Evolutionary conservation across 2,888 invertebrate genomes (phyloP), one percentile per base, ranked within the genome.

Genomic region (Matsumyia berberina): DNA sequence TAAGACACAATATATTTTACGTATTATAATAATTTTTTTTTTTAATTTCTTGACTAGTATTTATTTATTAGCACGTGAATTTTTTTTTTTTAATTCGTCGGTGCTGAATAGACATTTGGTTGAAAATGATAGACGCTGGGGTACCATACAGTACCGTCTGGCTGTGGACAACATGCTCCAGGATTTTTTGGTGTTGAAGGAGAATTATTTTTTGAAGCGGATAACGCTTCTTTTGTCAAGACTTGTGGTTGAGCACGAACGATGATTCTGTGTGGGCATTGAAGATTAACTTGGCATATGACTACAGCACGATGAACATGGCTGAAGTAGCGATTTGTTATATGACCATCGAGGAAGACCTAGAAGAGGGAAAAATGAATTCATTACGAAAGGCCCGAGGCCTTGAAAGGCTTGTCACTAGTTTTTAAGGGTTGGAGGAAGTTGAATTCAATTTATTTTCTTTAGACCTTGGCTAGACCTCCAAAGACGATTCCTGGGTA

Each of bases 301-400:
- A 91, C 90, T 15, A 88, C 89, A 15, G 91, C 88, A 35, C 89
- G 88, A 70, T 91, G 91, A 15, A 88, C 83, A 46, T 86, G 87
- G 53, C 88, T 88, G 74, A 88, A 90, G 57, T 90, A 89, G 17
- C 91, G 89, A 86, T 90, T 90, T 9, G 90, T 90, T 51, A 91
- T 82, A 70, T 88, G 87, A 5, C 90, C 91, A 86, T 91, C 91
- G 49, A 91, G 89, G 80, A 89, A 91, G 62, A 91, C 89, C 91
- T 91, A 55, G 0, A 39, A 44, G 19, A 1, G 8, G 8, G 6
- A 9, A 5, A 51, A 49, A 15, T 11, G 9, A 29, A 31, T 8
- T 62, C 5, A 37, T 0, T 0, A 37, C n/a, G 2, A 35, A 11
- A 44, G 44, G 6, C n/a, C 6, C n/a, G 24, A 4, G 24, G 24